Evolutionary conservation across 1,140 invertebrate genomes (phyloP).

Genomic region (Bombyx mori): ASM3026992v2 NC_085124.1:508001-508500

Average conservation of each 20-base stretch:
- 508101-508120: conserved; percentile 3
- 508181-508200: conserved; percentile 38
- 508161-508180: conserved; percentile 36
- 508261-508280: no score
- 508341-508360: conserved; percentile 19
- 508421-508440: conserved; percentile 1
- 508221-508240: no score
- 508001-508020: no score
- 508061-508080: conserved; percentile 1
- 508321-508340: conserved; percentile 15
- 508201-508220: conserved; percentile 19
- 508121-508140: conserved; percentile 20
- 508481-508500: conserved; percentile 5
- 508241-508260: no score
- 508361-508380: conserved; percentile 7
- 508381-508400: conserved; percentile 4
- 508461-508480: conserved; percentile 9
- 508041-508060: conserved; percentile 1
- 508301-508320: conserved; percentile 39
- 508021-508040: neutral
- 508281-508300: conserved; percentile 31
- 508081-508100: conserved; percentile 5
- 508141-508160: conserved; percentile 8
- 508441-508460: conserved; percentile 11
- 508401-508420: neutral